Conservation (phyloP, 2,888 invertebrate genomes). For the Lasioglossum leucozonium region DNA sequence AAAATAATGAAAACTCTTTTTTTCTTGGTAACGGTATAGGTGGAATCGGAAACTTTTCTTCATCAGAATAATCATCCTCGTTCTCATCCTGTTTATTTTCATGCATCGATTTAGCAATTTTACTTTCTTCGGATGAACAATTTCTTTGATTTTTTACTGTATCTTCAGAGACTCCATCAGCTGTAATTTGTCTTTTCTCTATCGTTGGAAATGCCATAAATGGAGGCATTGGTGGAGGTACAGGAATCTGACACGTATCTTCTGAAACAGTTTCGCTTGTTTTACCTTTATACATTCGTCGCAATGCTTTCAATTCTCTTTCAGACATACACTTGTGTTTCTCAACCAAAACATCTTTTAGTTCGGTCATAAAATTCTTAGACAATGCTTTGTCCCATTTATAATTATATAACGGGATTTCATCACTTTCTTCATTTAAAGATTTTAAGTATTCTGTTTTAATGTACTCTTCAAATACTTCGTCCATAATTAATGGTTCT, state of each 20-base stretch:
- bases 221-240: slow-evolving; percentile 65
- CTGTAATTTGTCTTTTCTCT: background rate
- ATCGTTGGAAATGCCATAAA: slow-evolving; percentile 5
- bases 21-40: slow-evolving; percentile 30
- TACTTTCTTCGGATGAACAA: background rate
- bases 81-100: background rate
- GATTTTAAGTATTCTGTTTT: slow-evolving; percentile 80
- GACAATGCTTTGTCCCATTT: slow-evolving; percentile 78
- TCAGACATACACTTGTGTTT: slow-evolving; percentile 80
- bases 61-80: background rate
- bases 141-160: background rate
- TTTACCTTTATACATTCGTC: slow-evolving; percentile 74
- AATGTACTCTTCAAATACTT: slow-evolving; percentile 83
- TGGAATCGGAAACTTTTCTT: slow-evolving; percentile 13
- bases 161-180: background rate
- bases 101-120: background rate
- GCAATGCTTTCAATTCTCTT: slow-evolving; percentile 79
- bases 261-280: slow-evolving; percentile 36
- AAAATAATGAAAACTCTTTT: slow-evolving; percentile 45
- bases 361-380: slow-evolving; percentile 81
- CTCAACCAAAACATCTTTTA: slow-evolving; percentile 81
- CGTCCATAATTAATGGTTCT: slow-evolving; percentile 80
- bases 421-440: slow-evolving; percentile 73
- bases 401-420: slow-evolving; percentile 63
- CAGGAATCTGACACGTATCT: slow-evolving; percentile 46